These are phyloP conservation scores for Xanthorhoe spadicearia DNA, from an alignment of 2,888 invertebrate species.

Conservation along the genomic window DNA sequence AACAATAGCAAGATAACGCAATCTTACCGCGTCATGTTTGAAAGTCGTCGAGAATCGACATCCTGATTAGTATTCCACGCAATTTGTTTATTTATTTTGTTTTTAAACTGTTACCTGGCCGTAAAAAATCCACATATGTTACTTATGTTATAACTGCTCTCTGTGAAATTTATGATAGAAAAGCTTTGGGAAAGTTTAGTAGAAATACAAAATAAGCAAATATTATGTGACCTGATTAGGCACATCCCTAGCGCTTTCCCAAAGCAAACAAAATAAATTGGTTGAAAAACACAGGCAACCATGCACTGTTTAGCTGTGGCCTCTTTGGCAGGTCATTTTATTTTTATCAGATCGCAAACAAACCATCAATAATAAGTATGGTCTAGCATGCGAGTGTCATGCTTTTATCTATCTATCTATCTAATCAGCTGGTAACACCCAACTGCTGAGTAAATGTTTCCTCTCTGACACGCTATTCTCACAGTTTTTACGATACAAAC, in stretches of 20 bases:
- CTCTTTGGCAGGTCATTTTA: conserved; percentile 42
- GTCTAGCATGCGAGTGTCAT: conserved; percentile 36
- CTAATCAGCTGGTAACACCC: conserved; percentile 22
- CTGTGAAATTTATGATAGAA: too few species aligned
- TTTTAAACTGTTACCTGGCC: too few species aligned
- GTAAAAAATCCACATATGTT: too few species aligned
- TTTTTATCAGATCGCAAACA: conserved; percentile 50
- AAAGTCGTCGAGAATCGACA: too few species aligned
- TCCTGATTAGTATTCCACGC: too few species aligned
- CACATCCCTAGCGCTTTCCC: conserved; percentile 41
- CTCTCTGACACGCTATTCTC: conserved; percentile 4
- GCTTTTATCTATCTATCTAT: conserved; percentile 25
- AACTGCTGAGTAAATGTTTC: conserved; percentile 17
- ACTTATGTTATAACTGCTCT: too few species aligned
- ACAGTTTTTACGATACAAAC: neutral
- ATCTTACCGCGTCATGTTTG: too few species aligned
- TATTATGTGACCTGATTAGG: conserved; percentile 13
- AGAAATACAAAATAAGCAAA: too few species aligned
- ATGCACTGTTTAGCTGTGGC: conserved; percentile 44
- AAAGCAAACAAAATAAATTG: conserved; percentile 63
- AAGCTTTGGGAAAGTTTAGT: too few species aligned
- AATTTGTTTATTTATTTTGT: too few species aligned
- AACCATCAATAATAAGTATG: conserved; percentile 38
- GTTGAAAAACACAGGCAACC: conserved; percentile 55
- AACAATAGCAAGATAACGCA: too few species aligned